phyloP scores from a whole-genome alignment of 2,797 vertebrate species.

The Lepilemur ruficaudatus region DNA sequence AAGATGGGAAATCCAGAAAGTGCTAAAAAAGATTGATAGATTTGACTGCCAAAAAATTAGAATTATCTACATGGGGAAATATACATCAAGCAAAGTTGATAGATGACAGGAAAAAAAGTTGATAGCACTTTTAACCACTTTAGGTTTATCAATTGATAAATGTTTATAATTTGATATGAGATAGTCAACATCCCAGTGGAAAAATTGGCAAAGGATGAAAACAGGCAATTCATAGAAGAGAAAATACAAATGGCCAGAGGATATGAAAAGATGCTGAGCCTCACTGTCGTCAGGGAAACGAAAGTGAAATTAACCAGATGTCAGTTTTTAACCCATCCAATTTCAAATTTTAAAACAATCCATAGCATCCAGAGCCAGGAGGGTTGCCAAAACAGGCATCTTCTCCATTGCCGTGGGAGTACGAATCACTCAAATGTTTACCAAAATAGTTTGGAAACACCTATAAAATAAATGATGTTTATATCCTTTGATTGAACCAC shows the following conservation, averaged over 20 bases:
- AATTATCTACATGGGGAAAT: not conserved
- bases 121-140: not conserved
- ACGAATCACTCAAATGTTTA: not conserved
- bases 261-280: not conserved
- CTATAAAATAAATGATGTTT: not conserved
- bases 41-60: not conserved
- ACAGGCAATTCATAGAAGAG: not conserved
- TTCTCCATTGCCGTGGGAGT: not conserved
- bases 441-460: not conserved
- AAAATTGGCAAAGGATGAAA: not conserved
- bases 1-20: not conserved
- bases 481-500: conserved; percentile 16
- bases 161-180: not conserved
- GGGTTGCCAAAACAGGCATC: not conserved
- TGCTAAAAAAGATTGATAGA: not conserved
- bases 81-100: not conserved
- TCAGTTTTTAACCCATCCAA: not conserved
- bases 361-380: not conserved
- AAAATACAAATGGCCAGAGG: not conserved
- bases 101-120: not conserved
- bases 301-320: not conserved
- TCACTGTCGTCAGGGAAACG: not conserved
- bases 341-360: not conserved
- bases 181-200: not conserved
- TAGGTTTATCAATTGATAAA: not conserved